Base-by-base conservation (phyloP, 2,888 invertebrate species). In the Ethmia dodecea region DNA sequence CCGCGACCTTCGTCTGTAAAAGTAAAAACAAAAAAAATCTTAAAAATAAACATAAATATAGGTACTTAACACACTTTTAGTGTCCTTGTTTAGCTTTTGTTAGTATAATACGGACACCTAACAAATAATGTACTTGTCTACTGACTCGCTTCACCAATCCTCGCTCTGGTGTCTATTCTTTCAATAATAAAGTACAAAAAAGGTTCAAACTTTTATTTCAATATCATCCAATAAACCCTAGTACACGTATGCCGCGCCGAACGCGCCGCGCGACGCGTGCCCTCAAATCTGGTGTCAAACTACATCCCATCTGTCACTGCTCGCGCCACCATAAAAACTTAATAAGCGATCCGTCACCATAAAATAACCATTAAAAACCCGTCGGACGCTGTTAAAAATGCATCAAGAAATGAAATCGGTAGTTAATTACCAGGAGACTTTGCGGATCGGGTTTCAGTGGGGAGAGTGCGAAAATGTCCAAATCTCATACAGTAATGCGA, bases 341-440 rank as follows among this genome's bases (percentile, higher is more conserved):
- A 84, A 84, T 83, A 84, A 84, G 75, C 74, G 77, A 84, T 86
- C 78, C 70, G 84, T 86, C 86, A 86, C 86, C 84, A 86, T 86
- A 84, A 84, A 86, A 84, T 80, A 80, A 66, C 77, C 81, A 86
- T 84, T 86, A 83, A 80, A 84, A 84, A 83, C 73, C 81, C 77
- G 81, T 77, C 83, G 73, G 75, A 70, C 73, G 80, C 84, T 76
- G 81, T 83, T 81, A 84, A 84, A 86, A 84, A 73, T 78, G 75
- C 84, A 86, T 84, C 86, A 84, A 84, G 83, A 80, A 84, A 81
- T 77, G 73, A 79, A 84, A 84, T 83, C 77, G 84, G 62, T 77
- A 80, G 73, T 77, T 86, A 86, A 86, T 84, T 84, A 84, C 83
- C 83, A 73, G 72, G 84, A 84, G 84, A 80, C 75, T 78, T 75